A percentile compares a stretch with the other conserved stretches of the same genome.
These are phyloP conservation scores for Nerophis lumbriciformis DNA, from an alignment of 2,113 vertebrate species.

Conservation along the genomic window DNA sequence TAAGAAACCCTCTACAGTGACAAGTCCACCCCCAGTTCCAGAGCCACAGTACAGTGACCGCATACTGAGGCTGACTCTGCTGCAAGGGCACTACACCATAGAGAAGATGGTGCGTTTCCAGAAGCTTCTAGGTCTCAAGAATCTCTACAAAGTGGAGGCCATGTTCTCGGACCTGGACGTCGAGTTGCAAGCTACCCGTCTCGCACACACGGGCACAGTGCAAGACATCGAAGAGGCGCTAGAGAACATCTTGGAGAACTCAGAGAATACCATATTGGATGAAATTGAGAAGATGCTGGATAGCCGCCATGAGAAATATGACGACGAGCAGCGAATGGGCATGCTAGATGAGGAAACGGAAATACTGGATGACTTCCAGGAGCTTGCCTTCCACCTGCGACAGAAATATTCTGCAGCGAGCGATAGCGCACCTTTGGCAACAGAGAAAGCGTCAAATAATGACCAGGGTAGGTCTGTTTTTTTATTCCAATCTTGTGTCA, in stretches of 20 bases:
- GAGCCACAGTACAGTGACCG: conserved; percentile 64
- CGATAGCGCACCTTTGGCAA: conserved; percentile 63
- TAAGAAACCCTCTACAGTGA: conserved; percentile 5
- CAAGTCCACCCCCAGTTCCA: neutral
- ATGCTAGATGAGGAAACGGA: conserved; percentile 76
- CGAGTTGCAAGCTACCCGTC: conserved; percentile 71
- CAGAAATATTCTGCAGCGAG: conserved; percentile 74
- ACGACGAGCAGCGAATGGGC: conserved; percentile 55
- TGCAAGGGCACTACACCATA: conserved; percentile 76
- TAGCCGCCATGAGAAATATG: conserved; percentile 42
- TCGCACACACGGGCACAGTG: conserved; percentile 35
- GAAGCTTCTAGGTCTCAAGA: conserved; percentile 73
- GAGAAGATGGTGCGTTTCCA: conserved; percentile 67
- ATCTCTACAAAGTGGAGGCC: conserved; percentile 76
- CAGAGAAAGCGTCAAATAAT: conserved; percentile 24
- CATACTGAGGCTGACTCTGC: conserved; percentile 67
- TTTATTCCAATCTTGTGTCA: neutral
- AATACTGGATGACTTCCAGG: conserved; percentile 85
- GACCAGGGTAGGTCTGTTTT: conserved; percentile 46
- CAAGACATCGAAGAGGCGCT: conserved; percentile 75
- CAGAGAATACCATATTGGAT: conserved; percentile 79
- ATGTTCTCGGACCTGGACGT: conserved; percentile 81
- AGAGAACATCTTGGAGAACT: conserved; percentile 80
- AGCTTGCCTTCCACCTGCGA: conserved; percentile 83
- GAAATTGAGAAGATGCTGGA: conserved; percentile 81